Percentiles rank a stretch among this genome's conserved stretches.
Evolutionary conservation across 2,113 vertebrate genomes (phyloP).

Genomic region (Poicephalus meyeri): DNA sequence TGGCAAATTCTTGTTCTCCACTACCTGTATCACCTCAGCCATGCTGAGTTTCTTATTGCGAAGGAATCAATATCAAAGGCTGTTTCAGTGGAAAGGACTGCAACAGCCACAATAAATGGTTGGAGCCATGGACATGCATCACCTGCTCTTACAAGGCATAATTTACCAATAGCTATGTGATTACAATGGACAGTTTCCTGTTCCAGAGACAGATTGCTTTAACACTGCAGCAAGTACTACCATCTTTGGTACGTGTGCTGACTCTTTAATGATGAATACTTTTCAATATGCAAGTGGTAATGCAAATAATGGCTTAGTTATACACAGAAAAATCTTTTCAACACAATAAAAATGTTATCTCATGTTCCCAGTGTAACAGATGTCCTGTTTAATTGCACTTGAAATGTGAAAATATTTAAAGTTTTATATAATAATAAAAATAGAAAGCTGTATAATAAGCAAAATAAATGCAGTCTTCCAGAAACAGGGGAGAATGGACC

Average conservation of each 20-base stretch:
- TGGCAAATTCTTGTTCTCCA: background rate
- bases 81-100: background rate
- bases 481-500: background rate
- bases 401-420: background rate
- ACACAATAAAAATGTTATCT: background rate
- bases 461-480: background rate
- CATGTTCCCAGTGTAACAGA: background rate
- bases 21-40: background rate
- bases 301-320: background rate
- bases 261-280: background rate
- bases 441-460: background rate
- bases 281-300: background rate
- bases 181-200: background rate
- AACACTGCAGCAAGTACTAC: background rate
- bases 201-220: background rate
- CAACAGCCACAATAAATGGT: background rate
- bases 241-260: rapidly evolving
- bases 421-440: background rate
- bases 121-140: rapidly evolving
- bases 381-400: background rate
- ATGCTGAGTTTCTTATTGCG: background rate
- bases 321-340: background rate
- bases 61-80: background rate
- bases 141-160: background rate
- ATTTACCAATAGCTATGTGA: background rate